Percentiles rank a stretch among this genome's conserved stretches.
Conservation (phyloP, 2,113 vertebrate genomes). For the Larimichthys crocea region DNA sequence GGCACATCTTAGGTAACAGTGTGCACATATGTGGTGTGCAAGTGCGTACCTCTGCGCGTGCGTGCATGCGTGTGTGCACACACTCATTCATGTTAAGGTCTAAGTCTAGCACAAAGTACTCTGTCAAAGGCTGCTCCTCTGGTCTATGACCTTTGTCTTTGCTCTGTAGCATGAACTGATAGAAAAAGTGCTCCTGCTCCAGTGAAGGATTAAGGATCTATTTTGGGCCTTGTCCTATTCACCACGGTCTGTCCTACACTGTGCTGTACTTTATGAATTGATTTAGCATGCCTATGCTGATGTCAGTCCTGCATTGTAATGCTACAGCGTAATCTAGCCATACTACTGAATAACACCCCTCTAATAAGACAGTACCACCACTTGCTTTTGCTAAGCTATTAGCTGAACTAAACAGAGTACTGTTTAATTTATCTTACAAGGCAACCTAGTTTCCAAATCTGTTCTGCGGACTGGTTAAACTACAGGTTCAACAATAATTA, state of each 20-base stretch:
- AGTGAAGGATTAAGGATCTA: conserved; percentile 2
- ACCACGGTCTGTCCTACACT: background rate
- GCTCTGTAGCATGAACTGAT: background rate
- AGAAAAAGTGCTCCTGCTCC: background rate
- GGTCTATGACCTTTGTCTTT: conserved; percentile 24
- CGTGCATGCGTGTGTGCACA: background rate
- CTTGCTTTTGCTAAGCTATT: background rate
- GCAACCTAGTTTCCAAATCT: too few species aligned
- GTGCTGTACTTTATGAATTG: background rate
- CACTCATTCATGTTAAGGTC: conserved; percentile 2
- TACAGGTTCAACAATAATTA: background rate
- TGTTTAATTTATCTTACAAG: too few species aligned
- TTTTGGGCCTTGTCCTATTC: background rate
- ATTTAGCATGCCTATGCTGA: background rate
- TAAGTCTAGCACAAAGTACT: background rate
- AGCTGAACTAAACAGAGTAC: background rate
- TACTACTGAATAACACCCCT: background rate
- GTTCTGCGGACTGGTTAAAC: background rate
- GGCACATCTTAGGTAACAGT: conserved; percentile 38
- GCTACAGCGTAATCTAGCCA: background rate
- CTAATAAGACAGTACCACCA: background rate
- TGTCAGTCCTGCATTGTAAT: background rate
- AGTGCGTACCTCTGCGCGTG: conserved; percentile 4
- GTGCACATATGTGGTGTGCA: conserved; percentile 16
- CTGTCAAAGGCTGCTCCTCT: background rate